These are phyloP conservation scores for Symphodus melops DNA, from an alignment of 2,113 vertebrate species.

Conservation along the genomic window DNA sequence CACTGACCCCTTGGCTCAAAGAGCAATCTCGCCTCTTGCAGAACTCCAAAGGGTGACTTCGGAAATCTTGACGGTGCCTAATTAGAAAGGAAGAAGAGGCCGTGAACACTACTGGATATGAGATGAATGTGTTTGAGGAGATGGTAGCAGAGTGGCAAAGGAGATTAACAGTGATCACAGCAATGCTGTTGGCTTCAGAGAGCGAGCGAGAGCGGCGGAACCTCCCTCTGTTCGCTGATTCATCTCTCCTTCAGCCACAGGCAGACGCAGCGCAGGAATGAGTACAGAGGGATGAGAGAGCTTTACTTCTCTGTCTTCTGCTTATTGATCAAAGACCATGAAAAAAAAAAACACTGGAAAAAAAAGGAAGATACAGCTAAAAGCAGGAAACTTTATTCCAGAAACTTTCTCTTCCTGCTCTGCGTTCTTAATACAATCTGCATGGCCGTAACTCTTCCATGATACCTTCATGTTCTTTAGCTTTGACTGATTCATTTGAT, in stretches of 20 bases:
- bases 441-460: background rate
- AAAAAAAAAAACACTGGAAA: slow-evolving; percentile 27
- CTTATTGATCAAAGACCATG: slow-evolving; percentile 73
- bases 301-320: slow-evolving; percentile 71
- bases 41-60: slow-evolving; percentile 68
- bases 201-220: slow-evolving; percentile 59
- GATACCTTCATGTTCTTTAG: background rate
- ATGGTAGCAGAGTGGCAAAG: slow-evolving; percentile 77
- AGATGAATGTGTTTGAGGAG: slow-evolving; percentile 77
- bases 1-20: slow-evolving; percentile 70
- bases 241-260: slow-evolving; percentile 74
- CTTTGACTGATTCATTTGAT: background rate
- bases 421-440: slow-evolving; percentile 24
- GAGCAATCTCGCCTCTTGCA: slow-evolving; percentile 54
- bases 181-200: slow-evolving; percentile 73
- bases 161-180: slow-evolving; percentile 80
- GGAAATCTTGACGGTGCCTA: slow-evolving; percentile 72
- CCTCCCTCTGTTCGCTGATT: slow-evolving; percentile 72
- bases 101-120: slow-evolving; percentile 64
- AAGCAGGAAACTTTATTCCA: slow-evolving; percentile 54
- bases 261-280: slow-evolving; percentile 66
- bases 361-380: slow-evolving; percentile 50
- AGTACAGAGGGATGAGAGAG: slow-evolving; percentile 69
- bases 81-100: slow-evolving; percentile 76
- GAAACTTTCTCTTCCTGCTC: slow-evolving; percentile 57